These are phyloP conservation scores for Ctenomys sociabilis DNA, from an alignment of 2,113 vertebrate species.

Conservation along the genomic window DNA sequence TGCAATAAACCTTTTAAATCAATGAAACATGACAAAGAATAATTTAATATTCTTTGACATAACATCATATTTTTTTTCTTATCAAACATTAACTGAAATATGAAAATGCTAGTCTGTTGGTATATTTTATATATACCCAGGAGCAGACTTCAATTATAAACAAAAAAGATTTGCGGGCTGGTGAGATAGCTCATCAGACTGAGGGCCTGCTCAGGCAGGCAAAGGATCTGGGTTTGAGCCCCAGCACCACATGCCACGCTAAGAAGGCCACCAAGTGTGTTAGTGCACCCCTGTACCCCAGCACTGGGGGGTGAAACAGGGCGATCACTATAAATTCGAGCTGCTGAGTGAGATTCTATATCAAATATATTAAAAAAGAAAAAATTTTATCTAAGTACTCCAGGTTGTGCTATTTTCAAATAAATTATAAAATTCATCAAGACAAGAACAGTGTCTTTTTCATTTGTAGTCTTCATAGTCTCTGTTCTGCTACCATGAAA, in stretches of 20 bases:
- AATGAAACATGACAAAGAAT: background rate
- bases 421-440: background rate
- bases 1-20: background rate
- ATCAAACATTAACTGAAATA: background rate
- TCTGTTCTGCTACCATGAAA: background rate
- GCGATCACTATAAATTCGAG: too few species aligned
- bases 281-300: too few species aligned
- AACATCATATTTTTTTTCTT: background rate
- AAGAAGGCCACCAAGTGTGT: too few species aligned
- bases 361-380: too few species aligned
- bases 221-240: too few species aligned
- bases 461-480: background rate
- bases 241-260: too few species aligned
- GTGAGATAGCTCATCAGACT: too few species aligned
- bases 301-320: too few species aligned
- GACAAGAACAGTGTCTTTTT: background rate
- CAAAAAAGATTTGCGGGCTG: background rate
- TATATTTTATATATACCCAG: background rate
- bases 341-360: too few species aligned
- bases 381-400: background rate
- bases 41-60: background rate
- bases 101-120: background rate
- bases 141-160: background rate
- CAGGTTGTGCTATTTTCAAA: constrained; percentile 1
- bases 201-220: too few species aligned